A percentile compares a stretch with the other conserved stretches of the same genome.
phyloP scores from a whole-genome alignment of 2,888 invertebrate species.

The Phaonia tiefii region DNA sequence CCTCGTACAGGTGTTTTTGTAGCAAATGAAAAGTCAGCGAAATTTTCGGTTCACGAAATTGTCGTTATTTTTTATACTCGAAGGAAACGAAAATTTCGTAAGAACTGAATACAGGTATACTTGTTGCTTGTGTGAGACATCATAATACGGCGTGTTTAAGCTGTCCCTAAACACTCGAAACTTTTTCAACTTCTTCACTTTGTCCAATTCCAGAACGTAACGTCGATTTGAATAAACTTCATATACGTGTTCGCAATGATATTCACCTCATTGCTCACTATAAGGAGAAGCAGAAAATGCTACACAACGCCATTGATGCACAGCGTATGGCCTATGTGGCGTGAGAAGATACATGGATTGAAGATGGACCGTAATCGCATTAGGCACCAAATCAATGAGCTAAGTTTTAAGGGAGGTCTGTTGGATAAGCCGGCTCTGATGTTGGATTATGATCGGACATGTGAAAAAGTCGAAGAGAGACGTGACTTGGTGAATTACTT shows the following conservation, averaged over 20 bases:
- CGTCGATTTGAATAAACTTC: slow-evolving; percentile 72
- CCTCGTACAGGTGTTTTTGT: too few relatives aligned
- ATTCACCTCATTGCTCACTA: slow-evolving; percentile 74
- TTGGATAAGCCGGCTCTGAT: slow-evolving; percentile 75
- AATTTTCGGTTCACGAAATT: too few relatives aligned
- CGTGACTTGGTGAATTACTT: slow-evolving; percentile 60
- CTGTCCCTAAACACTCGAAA: too few relatives aligned
- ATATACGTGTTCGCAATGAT: slow-evolving; percentile 70
- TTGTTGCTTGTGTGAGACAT: too few relatives aligned
- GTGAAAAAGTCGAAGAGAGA: slow-evolving; percentile 55
- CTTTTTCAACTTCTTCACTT: too few relatives aligned
- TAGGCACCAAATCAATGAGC: slow-evolving; percentile 68
- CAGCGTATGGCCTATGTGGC: background rate
- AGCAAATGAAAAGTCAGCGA: background rate
- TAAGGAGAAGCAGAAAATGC: slow-evolving; percentile 73
- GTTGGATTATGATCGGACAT: slow-evolving; percentile 75
- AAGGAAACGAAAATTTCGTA: too few relatives aligned
- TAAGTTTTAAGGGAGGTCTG: slow-evolving; percentile 74
- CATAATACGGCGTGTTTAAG: too few relatives aligned
- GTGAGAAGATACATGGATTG: slow-evolving; percentile 68
- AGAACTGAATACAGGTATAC: too few relatives aligned
- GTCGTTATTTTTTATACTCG: background rate
- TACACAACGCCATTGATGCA: slow-evolving; percentile 59
- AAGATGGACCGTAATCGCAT: slow-evolving; percentile 71
- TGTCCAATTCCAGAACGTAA: slow-evolving; percentile 71